These are phyloP conservation scores for Spisula subtruncata DNA, from an alignment of 2,888 invertebrate genomes.

Conservation along the genomic window DNA sequence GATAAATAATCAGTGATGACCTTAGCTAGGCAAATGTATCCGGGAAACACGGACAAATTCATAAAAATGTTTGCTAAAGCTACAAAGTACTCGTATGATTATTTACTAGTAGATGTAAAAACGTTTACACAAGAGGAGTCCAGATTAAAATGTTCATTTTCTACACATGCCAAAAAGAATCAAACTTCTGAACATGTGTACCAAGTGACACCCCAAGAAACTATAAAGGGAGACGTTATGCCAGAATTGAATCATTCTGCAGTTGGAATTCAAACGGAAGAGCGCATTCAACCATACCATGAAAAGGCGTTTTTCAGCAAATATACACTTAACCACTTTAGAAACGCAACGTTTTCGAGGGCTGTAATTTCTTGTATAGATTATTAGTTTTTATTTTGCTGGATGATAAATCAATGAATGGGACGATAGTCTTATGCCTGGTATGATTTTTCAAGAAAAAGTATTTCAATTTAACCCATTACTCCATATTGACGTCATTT, in stretches of 20 bases:
- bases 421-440: no score
- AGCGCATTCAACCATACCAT: conserved; percentile 32
- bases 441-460: no score
- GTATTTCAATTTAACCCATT: no score
- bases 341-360: no score
- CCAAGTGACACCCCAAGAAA: conserved; percentile 20
- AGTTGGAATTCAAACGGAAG: conserved; percentile 42
- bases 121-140: conserved; percentile 31
- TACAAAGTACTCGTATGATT: conserved; percentile 37
- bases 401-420: no score
- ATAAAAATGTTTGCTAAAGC: conserved; percentile 45
- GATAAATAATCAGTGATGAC: conserved; percentile 61
- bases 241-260: conserved; percentile 25
- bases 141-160: conserved; percentile 23
- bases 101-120: conserved; percentile 45
- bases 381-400: no score
- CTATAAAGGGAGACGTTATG: conserved; percentile 29
- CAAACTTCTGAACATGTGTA: neutral
- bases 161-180: neutral
- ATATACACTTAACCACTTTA: conserved; percentile 9
- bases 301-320: conserved; percentile 25
- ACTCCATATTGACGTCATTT: no score
- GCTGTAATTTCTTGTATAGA: no score
- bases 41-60: conserved; percentile 33
- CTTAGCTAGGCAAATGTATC: conserved; percentile 68